Evolutionary conservation across 2,888 invertebrate species (phyloP), one percentile per base, ranked within the genome.

Genomic region (Phengaris arion): DNA sequence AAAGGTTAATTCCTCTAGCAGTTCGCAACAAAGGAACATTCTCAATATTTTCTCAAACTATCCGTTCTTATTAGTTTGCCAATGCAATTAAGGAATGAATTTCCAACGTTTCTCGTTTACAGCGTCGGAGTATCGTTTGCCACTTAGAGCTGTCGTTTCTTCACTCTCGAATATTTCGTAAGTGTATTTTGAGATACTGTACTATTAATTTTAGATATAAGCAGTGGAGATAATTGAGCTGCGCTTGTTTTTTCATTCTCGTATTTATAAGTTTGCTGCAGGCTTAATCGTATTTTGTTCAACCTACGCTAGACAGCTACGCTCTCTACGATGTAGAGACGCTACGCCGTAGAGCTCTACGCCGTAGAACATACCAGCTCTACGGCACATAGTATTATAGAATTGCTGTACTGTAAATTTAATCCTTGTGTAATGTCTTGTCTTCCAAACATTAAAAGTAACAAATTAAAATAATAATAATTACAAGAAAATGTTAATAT

Each of bases 11-110:
- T 59, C 35, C 55, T 57, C 12, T 55, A 76, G 74, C 64, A 78
- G 78, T 77, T 78, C 15, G 78, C 78, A 75, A 75, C 54, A 75
- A 68, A 75, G 55, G 69, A 75, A 69, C 45, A 78, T 52, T 76
- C 80, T 74, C 77, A 76, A 78, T 80, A 80, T 79, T 79, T 22
- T 79, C 74, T 77, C 69, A 77, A 76, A 74, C 76, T 77, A 78
- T 80, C 80, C 76, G 54, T 79, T 78, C 78, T 79, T 81, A 81
- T 82, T 83, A 81, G 80, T 80, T 82, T 80, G 80, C 78, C 76
- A 76, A 75, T 75, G 75, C 75, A 75, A 75, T 75, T 69, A 75
- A 75, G 75, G 75, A 68, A 76, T 70, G 78, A 77, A 77, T 78
- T 79, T 75, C 76, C 81, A 80, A 80, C 80, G 78, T 78, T 79